Percentiles rank a stretch among this genome's conserved stretches.
These are phyloP conservation scores for Sprattus sprattus DNA, from an alignment of 2,113 vertebrate species.

Conservation along the genomic window DNA sequence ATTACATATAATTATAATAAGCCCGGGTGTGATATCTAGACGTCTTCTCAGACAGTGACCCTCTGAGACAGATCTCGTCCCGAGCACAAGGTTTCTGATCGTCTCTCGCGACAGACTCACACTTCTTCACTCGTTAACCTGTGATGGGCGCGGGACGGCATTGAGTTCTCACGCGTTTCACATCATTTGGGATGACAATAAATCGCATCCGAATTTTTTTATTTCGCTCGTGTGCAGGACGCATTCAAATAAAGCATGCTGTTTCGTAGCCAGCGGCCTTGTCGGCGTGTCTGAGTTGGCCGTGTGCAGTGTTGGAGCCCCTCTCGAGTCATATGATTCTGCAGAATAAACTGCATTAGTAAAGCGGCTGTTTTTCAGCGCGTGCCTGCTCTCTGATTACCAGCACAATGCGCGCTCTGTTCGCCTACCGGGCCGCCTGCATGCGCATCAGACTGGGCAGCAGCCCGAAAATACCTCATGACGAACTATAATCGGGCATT, in stretches of 20 bases:
- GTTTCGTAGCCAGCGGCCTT: background rate
- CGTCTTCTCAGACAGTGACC: too few relatives aligned
- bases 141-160: too few relatives aligned
- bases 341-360: conserved; percentile 66
- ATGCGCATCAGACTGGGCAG: background rate
- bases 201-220: background rate
- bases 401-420: conserved; percentile 67
- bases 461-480: background rate
- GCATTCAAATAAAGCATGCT: background rate
- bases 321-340: conserved; percentile 64
- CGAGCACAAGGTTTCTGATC: too few relatives aligned
- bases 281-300: background rate
- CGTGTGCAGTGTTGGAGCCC: conserved; percentile 29
- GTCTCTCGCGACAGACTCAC: too few relatives aligned
- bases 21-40: too few relatives aligned
- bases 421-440: conserved; percentile 34
- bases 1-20: too few relatives aligned
- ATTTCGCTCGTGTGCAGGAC: conserved; percentile 19
- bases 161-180: too few relatives aligned
- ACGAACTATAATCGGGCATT: background rate
- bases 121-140: background rate
- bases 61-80: too few relatives aligned
- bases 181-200: too few relatives aligned
- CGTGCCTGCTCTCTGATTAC: conserved; percentile 74
- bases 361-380: conserved; percentile 59